phyloP scores from a whole-genome alignment of 2,113 vertebrate species.

The Taurulus bubalis region DNA sequence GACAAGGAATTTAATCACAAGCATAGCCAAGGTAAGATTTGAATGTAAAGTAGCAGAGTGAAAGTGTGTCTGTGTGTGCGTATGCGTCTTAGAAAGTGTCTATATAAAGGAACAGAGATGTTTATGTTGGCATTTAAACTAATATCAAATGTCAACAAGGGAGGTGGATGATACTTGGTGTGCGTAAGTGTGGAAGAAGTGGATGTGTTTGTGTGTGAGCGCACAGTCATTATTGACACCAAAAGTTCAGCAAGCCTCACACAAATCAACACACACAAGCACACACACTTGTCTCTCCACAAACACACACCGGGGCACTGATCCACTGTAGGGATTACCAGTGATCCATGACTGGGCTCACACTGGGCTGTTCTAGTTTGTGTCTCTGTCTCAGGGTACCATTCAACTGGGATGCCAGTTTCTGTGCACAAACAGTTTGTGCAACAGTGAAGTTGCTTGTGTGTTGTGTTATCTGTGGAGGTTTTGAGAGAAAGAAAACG shows the following conservation, averaged over 20 bases:
- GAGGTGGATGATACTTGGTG: constrained; percentile 43
- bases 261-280: constrained; percentile 20
- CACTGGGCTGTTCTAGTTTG: constrained; percentile 58
- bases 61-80: neutral
- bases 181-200: constrained; percentile 24
- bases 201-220: neutral
- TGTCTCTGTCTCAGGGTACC: constrained; percentile 59
- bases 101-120: constrained; percentile 58
- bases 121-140: constrained; percentile 68
- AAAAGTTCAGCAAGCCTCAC: constrained; percentile 36
- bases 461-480: constrained; percentile 10
- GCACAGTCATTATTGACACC: constrained; percentile 26
- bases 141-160: constrained; percentile 65
- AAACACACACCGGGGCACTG: constrained; percentile 38
- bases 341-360: constrained; percentile 66
- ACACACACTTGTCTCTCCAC: constrained; percentile 37
- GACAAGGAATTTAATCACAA: constrained; percentile 77
- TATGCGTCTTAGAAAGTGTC: constrained; percentile 35
- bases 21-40: constrained; percentile 73
- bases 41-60: constrained; percentile 73
- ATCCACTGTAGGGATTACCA: constrained; percentile 56
- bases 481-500: constrained; percentile 19
- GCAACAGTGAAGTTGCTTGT: constrained; percentile 22
- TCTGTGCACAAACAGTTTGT: constrained; percentile 20
- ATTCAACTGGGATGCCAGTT: constrained; percentile 43